Conservation (phyloP, 2,797 vertebrate species). For the Poliocrania exsul region DNA sequence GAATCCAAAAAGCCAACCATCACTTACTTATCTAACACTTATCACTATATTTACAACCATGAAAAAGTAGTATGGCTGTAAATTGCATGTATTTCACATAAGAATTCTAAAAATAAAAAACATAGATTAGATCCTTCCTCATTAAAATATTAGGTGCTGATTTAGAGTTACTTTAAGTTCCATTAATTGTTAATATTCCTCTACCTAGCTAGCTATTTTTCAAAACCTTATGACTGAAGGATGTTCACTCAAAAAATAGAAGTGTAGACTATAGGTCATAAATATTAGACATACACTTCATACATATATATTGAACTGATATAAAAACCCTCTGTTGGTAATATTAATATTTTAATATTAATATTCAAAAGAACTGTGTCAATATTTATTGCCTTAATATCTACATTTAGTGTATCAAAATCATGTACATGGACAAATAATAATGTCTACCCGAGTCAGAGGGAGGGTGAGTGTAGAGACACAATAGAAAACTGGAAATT, state of each 20-base stretch:
- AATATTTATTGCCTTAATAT: neutral
- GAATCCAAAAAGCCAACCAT: neutral
- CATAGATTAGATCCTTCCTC: neutral
- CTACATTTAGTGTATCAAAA: neutral
- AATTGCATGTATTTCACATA: neutral
- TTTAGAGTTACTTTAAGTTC: neutral
- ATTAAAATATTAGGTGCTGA: neutral
- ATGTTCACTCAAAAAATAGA: neutral
- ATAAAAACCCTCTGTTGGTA: neutral
- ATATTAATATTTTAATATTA: neutral
- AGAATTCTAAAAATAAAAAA: neutral
- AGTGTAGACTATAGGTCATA: neutral
- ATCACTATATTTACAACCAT: neutral
- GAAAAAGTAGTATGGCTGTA: neutral
- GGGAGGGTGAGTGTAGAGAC: neutral
- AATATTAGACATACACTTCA: neutral
- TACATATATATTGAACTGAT: neutral
- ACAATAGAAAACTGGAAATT: neutral
- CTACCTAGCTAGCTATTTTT: neutral
- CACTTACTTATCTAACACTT: neutral
- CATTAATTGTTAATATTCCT: neutral
- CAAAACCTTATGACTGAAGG: neutral
- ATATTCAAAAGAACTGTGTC: neutral
- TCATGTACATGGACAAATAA: neutral
- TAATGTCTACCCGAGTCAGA: accelerated